A percentile compares a stretch with the other conserved stretches of the same genome.
phyloP scores from a whole-genome alignment of 2,888 invertebrate genomes.

The Taphrorychus bicolor region DNA sequence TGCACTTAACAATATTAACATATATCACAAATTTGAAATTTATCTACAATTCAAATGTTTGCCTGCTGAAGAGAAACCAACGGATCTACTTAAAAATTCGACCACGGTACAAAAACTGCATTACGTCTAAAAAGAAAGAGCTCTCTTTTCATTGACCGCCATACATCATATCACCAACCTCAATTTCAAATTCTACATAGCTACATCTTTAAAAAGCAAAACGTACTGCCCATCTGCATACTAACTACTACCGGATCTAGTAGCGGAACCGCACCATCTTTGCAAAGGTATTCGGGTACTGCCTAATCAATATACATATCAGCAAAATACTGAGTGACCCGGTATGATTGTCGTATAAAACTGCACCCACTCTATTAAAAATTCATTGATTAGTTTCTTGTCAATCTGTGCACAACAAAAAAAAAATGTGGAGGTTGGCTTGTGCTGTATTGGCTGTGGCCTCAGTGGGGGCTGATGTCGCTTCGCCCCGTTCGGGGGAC shows the following conservation, averaged over 20 bases:
- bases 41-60: neutral
- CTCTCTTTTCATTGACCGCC: neutral
- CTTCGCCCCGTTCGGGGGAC: conserved; percentile 62
- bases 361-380: conserved; percentile 65
- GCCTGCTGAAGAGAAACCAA: neutral
- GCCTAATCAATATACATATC: conserved; percentile 55
- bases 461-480: conserved; percentile 53
- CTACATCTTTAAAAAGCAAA: conserved; percentile 34
- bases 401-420: conserved; percentile 43
- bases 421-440: conserved; percentile 53
- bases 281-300: conserved; percentile 49
- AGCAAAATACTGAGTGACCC: conserved; percentile 54
- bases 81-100: neutral
- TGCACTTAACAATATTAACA: neutral
- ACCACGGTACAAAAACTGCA: neutral
- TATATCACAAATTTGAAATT: neutral
- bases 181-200: conserved; percentile 28
- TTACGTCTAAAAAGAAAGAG: neutral
- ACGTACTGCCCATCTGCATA: conserved; percentile 37
- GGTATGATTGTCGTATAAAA: conserved; percentile 66
- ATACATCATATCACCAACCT: conserved; percentile 23
- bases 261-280: conserved; percentile 52
- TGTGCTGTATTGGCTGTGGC: conserved; percentile 53
- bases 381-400: conserved; percentile 49
- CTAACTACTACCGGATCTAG: conserved; percentile 46